Evolutionary conservation across 92 coral and sea anemone species (phyloP).

Genomic region (Porites cylindrica): DNA sequence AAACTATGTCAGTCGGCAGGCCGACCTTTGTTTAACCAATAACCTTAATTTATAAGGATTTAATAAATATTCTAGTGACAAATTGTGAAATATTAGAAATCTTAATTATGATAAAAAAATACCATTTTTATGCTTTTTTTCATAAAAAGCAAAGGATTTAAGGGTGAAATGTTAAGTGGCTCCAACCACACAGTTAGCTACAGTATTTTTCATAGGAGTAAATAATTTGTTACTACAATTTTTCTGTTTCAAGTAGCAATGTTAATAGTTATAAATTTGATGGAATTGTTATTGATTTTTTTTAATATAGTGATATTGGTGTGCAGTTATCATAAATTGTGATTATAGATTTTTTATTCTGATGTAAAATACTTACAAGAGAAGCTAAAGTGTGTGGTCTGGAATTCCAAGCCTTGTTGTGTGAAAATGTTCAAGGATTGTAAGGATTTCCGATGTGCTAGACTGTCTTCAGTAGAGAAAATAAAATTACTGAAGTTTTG

Average conservation of each 20-base stretch:
- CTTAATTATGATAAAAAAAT: neutral
- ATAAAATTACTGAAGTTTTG: neutral
- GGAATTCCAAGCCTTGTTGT: neutral
- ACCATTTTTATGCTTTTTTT: neutral
- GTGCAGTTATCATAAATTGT: too few species aligned
- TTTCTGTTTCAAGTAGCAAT: too few species aligned
- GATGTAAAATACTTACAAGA: too few species aligned
- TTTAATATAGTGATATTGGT: too few species aligned
- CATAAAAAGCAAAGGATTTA: neutral
- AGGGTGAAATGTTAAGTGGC: neutral
- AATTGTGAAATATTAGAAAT: neutral
- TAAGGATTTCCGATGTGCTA: conserved; percentile 1
- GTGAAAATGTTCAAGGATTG: neutral
- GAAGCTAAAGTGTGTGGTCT: conserved; percentile 6
- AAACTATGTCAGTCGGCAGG: conserved; percentile 31
- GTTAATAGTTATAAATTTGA: too few species aligned
- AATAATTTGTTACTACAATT: neutral
- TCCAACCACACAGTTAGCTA: neutral
- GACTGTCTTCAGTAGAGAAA: neutral
- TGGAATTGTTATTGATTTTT: too few species aligned
- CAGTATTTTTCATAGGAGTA: neutral
- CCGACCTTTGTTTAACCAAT: conserved; percentile 18
- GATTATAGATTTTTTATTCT: neutral
- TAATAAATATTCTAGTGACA: neutral
- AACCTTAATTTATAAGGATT: conserved; percentile 4